phyloP scores from a whole-genome alignment of 2,888 invertebrate species.

The Hipparchia sbordonii region DNA sequence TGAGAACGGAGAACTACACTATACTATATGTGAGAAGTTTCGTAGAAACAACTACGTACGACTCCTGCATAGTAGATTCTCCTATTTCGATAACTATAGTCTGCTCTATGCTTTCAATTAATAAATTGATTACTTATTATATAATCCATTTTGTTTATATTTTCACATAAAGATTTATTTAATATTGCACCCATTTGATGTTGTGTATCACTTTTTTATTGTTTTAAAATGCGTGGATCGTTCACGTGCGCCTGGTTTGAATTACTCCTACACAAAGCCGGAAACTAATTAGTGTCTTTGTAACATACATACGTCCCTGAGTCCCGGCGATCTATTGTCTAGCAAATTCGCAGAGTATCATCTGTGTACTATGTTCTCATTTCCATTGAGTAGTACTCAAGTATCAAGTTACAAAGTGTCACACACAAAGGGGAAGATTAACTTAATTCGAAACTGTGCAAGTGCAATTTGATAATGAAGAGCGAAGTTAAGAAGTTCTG shows the following conservation, averaged over 20 bases:
- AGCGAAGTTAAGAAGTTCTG: not conserved
- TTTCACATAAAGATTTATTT: no score
- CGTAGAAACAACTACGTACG: no score
- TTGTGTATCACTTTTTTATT: not conserved
- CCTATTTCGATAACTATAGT: no score
- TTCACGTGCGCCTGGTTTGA: not conserved
- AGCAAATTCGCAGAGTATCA: constrained; percentile 9
- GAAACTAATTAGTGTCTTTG: constrained; percentile 44
- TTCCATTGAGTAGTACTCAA: constrained; percentile 6
- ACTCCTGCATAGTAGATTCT: no score
- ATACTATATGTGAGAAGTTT: no score
- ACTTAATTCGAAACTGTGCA: not conserved
- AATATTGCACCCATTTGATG: no score
- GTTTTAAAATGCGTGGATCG: not conserved
- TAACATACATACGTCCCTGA: constrained; percentile 19
- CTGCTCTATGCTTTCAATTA: no score
- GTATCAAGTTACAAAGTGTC: not conserved
- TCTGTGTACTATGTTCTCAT: constrained; percentile 20
- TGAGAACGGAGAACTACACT: no score
- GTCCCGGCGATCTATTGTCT: constrained; percentile 28
- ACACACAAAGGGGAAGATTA: not conserved
- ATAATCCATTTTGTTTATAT: no score
- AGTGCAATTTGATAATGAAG: not conserved
- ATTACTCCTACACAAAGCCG: constrained; percentile 34
- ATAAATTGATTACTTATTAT: no score